These are phyloP conservation scores for Montipora efflorescens DNA, from an alignment of 64 coral and sea anemone genomes.

Conservation along the genomic window DNA sequence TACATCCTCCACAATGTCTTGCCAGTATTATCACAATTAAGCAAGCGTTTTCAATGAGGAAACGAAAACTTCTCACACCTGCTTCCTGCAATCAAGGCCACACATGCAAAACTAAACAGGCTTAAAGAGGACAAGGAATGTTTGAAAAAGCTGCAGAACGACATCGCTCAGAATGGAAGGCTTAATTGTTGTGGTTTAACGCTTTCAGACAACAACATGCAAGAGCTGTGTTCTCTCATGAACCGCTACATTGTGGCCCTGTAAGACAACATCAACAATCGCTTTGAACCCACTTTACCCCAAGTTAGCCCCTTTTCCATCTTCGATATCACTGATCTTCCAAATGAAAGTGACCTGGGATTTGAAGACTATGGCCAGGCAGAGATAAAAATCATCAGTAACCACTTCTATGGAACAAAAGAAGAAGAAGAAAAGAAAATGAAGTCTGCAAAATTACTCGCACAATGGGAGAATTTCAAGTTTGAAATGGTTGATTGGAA, in stretches of 20 bases:
- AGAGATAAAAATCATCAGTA: constrained; percentile 44
- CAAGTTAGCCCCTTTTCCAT: constrained; percentile 49
- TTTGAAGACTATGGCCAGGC: constrained; percentile 48
- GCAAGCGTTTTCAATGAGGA: constrained; percentile 45
- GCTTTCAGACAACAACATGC: constrained; percentile 56
- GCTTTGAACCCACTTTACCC: constrained; percentile 49
- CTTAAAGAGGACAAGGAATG: constrained; percentile 47
- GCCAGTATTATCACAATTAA: constrained; percentile 57
- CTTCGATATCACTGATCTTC: constrained; percentile 47
- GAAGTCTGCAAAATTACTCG: constrained; percentile 42
- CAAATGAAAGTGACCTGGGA: constrained; percentile 49
- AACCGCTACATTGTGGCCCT: constrained; percentile 47
- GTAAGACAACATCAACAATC: constrained; percentile 52
- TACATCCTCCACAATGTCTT: constrained; percentile 48
- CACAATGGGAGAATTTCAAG: constrained; percentile 58
- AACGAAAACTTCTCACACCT: constrained; percentile 50
- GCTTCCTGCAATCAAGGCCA: not conserved
- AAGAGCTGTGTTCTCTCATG: constrained; percentile 54
- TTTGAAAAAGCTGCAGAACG: constrained; percentile 49
- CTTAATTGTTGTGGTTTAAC: constrained; percentile 31
- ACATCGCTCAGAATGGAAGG: constrained; percentile 48
- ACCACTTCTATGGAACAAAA: constrained; percentile 53
- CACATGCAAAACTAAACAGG: not conserved
- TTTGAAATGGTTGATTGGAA: constrained; percentile 50
- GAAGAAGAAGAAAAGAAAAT: constrained; percentile 39